Base-by-base conservation (phyloP, 2,888 invertebrate genomes). In the Xestia ashworthii region DNA sequence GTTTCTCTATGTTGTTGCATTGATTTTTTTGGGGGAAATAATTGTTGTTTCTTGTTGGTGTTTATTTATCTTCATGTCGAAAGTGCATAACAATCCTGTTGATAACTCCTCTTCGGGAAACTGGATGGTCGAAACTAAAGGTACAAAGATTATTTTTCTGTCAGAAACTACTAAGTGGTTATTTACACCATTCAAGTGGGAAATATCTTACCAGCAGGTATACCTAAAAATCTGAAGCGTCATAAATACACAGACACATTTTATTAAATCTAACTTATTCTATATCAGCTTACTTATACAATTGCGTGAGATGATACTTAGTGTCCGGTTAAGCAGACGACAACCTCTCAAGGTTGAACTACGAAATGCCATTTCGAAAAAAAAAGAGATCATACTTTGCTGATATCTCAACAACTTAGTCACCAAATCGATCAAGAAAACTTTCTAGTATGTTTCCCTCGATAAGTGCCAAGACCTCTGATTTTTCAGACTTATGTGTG, bases 281-380 rank as follows among this genome's bases (percentile, higher is more conserved):
- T 78, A 64, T 50, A 55, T 73, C 38, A 78, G 41, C 44, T 64
- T 67, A 53, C 66, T 6, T 19, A 62, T 14, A 58, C 44, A 67
- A 48, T 32, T 67, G 9, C 19, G 46, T 38, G 11, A 70, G 60
- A 55, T 55, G 25, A 32, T 71, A 64, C 50, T 76, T 32, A 2
- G 32, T 32, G 32, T 2, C 1, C 32, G 32, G 32, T 32, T 32
- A 32, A 32, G 32, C 32, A 32, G 32, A 2, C 32, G 32, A 32
- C 32, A 32, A 32, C 32, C 32, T 32, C 32, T 1, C 32, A 32
- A 32, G 3, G 3, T 32, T 32, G 1, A 32, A 32, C 32, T 32
- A 3, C 32, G 32, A 32, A 3, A 32, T 32, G 32, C 32, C 32
- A 32, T 32, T 32, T 32, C 32, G 32, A 32, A 32, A 32, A 32